Conservation (phyloP, 2,797 vertebrate species). For the Gymnopithys bicolor region DNA sequence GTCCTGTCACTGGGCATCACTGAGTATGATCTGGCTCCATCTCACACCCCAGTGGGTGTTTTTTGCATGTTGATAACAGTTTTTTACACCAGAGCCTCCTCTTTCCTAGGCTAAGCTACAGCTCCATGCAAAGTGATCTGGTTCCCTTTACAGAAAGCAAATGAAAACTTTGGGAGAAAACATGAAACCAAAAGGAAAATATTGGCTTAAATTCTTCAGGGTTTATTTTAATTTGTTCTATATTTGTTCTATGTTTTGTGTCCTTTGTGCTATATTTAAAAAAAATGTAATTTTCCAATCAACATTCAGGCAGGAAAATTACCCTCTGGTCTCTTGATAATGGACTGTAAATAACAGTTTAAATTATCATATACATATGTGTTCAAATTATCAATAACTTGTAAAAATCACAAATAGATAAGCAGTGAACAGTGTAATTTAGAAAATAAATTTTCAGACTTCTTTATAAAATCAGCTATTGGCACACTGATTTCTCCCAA, state of each 20-base stretch:
- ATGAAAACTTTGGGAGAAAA: background rate
- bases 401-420: background rate
- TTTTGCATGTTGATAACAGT: background rate
- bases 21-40: background rate
- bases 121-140: background rate
- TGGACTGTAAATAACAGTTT: background rate
- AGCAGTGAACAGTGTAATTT: background rate
- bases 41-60: background rate
- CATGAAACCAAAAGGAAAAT: background rate
- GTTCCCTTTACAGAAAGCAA: background rate
- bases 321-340: fast-evolving
- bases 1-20: background rate
- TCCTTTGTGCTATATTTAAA: background rate
- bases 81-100: background rate
- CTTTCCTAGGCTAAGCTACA: background rate
- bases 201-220: background rate
- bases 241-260: background rate
- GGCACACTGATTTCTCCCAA: background rate
- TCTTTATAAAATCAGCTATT: background rate
- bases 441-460: background rate
- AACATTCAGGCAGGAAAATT: background rate
- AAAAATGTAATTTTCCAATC: background rate
- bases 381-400: background rate
- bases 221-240: background rate
- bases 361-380: background rate